Base-by-base conservation (phyloP, 2,888 invertebrate species). In the Cactoblastis cactorum region DNA sequence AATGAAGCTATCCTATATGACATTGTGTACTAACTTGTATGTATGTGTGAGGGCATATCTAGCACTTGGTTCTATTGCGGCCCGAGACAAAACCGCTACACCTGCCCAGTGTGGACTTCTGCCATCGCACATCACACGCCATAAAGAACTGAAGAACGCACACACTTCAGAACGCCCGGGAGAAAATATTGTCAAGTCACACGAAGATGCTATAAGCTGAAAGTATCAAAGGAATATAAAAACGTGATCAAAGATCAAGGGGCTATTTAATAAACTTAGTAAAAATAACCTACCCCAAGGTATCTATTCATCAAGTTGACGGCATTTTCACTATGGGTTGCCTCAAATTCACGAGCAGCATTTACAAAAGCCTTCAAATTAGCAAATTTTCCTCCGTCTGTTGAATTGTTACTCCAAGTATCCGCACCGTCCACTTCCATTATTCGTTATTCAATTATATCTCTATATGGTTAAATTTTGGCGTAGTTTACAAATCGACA, bases 61-160 rank as follows among this genome's bases (percentile, higher is more conserved):
- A 0, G 94, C 92, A 45, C 90, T 87, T 0, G 91, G 80, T 66
- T 94, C 94, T 53, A 90, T 91, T 56, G 92, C 91, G 2, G 92
- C 93, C 50, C 92, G 90, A 15, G 91, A 84, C 22, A 94, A 75
- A 35, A 93, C 93, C n/a, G 92, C 92, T 0, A 94, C 81, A 3
- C 92, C 92, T 12, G 91, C 91, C 94, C 94, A 94, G 33, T 93
- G 90, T 0, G 91, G 90, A 0, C 92, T 92, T 38, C 91, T 81
- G 0, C 91, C 76, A 53, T 87, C 89, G 24, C 91, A 90, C 91
- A 94, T 91, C 14, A 93, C 88, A 45, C 94, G 90, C 78, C 94
- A 92, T 45, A 94, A 73, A 19, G 92, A 92, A 39, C 92, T 91
- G 73, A 93, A 94, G 81, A 94, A 94, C 39, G 94, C 92, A 45